Base-by-base conservation (phyloP, 2,888 invertebrate species). In the Linhomoeus sp. region DNA sequence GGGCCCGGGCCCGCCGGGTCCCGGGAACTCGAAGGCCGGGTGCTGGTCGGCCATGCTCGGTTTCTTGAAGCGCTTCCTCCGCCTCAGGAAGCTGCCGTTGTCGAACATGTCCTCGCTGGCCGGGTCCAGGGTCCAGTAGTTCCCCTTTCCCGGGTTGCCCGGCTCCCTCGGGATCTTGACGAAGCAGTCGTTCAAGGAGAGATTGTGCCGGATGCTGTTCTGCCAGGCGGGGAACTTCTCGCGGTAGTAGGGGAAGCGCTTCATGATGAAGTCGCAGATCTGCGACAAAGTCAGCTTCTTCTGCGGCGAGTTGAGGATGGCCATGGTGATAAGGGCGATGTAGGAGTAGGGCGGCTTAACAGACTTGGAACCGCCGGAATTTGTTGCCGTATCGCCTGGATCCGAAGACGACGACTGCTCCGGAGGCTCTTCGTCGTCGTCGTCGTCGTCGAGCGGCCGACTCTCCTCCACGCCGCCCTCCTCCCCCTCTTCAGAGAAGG, bases 81-180 rank as follows among this genome's bases (percentile, higher is more conserved):
- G 75, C 35, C 97, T 71, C 52, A 99, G 71, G 64, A 97, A 97
- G 61, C 86, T 87, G 0, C 97, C 97, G 65, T 97, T 97, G 65
- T 97, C 97, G 66, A 97, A 99, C 97, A 99, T 97, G 63, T 94
- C 92, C 65, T 94, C 92, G 9, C 88, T 87, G 53, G 86, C 71
- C 0, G 97, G 97, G 53, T 72, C 71, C 49, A 72, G 57, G 12
- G 70, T 67, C 72, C 72, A 72, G 59, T 88, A 85, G 63, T 83
- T 84, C 1, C 81, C 81, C 61, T 87, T 88, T 1, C 87, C 87
- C 0, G 88, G 88, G 65, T 90, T 88, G 0, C 94, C 97, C 0
- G 94, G 94, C 67, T 94, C 92, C 3, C 97, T 73, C 0, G 97
- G 90, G 43, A 97, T 88, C 71, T 97, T 97, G 43, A 97, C 82